Conservation (phyloP, 2,888 invertebrate species). For the Lycia hirtaria region DNA sequence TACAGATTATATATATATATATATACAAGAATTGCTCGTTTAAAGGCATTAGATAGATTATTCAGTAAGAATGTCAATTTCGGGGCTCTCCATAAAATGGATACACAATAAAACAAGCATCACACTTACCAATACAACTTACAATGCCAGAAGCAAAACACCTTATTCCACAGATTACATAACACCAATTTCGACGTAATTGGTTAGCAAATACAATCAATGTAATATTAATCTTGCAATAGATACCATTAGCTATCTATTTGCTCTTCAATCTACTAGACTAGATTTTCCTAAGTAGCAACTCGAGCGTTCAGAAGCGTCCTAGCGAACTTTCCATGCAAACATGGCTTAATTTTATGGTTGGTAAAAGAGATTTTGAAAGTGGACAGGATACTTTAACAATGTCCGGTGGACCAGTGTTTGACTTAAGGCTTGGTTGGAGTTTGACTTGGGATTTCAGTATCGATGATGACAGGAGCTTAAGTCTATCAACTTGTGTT, state of each 20-base stretch:
- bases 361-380: slow-evolving; percentile 45
- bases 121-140: too few relatives aligned
- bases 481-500: slow-evolving; percentile 1
- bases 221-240: neutral
- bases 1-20: too few relatives aligned
- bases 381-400: slow-evolving; percentile 26
- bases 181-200: neutral
- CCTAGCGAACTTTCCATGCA: slow-evolving; percentile 34
- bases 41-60: too few relatives aligned
- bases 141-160: too few relatives aligned
- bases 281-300: slow-evolving; percentile 14
- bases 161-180: neutral
- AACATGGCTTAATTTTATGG: slow-evolving; percentile 31
- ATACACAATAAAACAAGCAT: too few relatives aligned
- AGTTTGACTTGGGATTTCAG: slow-evolving; percentile 54
- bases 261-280: slow-evolving; percentile 15
- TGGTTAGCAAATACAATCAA: slow-evolving; percentile 3
- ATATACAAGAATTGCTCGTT: too few relatives aligned
- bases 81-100: too few relatives aligned
- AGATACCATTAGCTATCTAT: slow-evolving; percentile 3
- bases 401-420: slow-evolving; percentile 46
- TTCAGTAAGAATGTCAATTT: too few relatives aligned
- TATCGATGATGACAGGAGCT: slow-evolving; percentile 23
- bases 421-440: slow-evolving; percentile 53
- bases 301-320: slow-evolving; percentile 22